Evolutionary conservation across 2,888 invertebrate species (phyloP), one percentile per base, ranked within the genome.

Genomic region (Heliconius ismenius): DNA sequence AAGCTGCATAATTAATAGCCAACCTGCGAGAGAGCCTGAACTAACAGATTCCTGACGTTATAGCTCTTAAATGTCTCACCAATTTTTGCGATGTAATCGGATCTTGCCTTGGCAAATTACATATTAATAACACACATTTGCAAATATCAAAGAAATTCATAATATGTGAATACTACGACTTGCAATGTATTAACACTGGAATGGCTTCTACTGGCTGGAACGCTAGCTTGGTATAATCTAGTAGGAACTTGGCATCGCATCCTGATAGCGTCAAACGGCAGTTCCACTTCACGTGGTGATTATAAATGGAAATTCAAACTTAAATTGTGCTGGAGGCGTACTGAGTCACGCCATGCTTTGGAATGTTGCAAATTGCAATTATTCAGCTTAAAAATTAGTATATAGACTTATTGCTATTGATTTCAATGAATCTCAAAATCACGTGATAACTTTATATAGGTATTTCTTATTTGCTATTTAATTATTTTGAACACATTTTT

Each of bases 301-400:
- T 82, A 82, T 79, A 81, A 81, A 82, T 80, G 82, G 81, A 82
- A 80, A 82, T 81, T 78, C 80, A 77, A 80, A 80, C 76, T 81
- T 81, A 58, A 70, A 70, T 62, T 60, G 39, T 21, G 73, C 73
- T 73, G 63, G 73, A 43, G 73, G 73, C 73, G 62, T 39, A 26
- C 58, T 73, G 11, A 62, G 73, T 39, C 73, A 73, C 62, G 73
- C 62, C 11, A 63, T 18, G 43, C 21, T 63, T 73, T 62, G 62
- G 7, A 58, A 70, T 24, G 70, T 58, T 70, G 58, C n/a, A 26
- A 70, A 58, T 58, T 70, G 32, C 54, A n/a, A 43, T 62, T 43
- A 63, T 28, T 73, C 10, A 26, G 26, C 6, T 62, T 62, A 39
- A 73, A 28, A 72, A 58, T 58, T 11, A 24, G 24, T 62, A 62